Base-by-base conservation (phyloP, 2,797 vertebrate genomes). In the Podarcis siculus region DNA sequence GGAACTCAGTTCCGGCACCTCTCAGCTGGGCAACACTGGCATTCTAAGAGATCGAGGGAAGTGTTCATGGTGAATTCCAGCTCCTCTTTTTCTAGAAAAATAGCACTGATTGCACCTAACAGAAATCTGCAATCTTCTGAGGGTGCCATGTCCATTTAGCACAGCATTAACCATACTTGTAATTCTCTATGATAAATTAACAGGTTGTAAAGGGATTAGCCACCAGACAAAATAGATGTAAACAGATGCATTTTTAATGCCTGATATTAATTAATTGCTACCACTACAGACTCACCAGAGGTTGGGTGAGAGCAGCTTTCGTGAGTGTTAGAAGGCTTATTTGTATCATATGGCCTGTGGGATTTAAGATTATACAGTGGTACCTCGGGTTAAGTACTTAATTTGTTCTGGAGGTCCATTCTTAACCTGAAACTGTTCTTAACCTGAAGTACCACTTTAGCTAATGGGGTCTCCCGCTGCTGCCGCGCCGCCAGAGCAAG, bases 401-500 rank as follows among this genome's bases (percentile, higher is more conserved):
- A 42, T 42, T 42, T 8, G 1, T 42, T 42, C 42, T 1, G 8
- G 42, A 42, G 42, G 42, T 42, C 42, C 8, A 9, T 42, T 8
- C 42, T 42, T 42, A 42, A 42, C 42, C 42, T 42, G 42, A 42
- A 42, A 42, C 42, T 42, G 42, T 42, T 42, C 42, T 42, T 42
- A 42, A 42, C 42, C 42, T 42, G 42, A 42, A 42, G 42, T 8
- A 42, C 42, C 42, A 42, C 42, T 42, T 42, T 42, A 42, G 42
- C 42, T 42, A 42, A 42, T 42, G 42, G 8, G 42, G 42, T 8
- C 42, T 42, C 1, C 42, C 9, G 42, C 8, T 42, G 42, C 42
- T 0, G 42, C 42, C 42, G 0, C 1, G 1, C 42, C 42, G 0
- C 42, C 42, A 7, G 8, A 42, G 42, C 42, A 42, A 1, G 42